phyloP scores from a whole-genome alignment of 1,140 invertebrate species.

The Drosophila ananassae region DNA sequence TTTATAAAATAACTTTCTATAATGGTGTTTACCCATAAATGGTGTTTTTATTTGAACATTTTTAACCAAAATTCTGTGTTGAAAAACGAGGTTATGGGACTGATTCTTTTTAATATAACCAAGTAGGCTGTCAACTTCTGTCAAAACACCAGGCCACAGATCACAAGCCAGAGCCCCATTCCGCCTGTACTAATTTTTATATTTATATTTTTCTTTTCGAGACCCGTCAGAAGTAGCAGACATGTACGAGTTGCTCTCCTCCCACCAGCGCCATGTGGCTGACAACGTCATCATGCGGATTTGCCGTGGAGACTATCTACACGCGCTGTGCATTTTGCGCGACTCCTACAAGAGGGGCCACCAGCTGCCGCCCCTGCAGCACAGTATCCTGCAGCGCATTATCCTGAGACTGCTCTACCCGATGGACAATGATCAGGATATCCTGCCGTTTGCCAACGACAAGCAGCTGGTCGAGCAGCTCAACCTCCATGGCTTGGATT shows the following conservation, averaged over 20 bases:
- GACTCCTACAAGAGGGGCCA: neutral
- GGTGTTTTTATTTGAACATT: too few relatives aligned
- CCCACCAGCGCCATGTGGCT: neutral
- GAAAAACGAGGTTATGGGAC: too few relatives aligned
- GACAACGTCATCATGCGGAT: neutral
- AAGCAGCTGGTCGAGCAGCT: neutral
- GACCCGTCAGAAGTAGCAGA: neutral
- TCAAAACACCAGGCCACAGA: neutral
- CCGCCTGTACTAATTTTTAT: neutral
- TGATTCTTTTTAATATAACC: too few relatives aligned
- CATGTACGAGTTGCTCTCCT: neutral
- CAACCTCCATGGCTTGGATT: neutral
- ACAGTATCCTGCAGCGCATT: neutral
- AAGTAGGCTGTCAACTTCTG: neutral
- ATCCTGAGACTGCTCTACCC: neutral
- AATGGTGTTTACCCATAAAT: too few relatives aligned
- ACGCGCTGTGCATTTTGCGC: neutral
- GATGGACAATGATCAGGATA: neutral
- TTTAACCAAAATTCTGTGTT: too few relatives aligned
- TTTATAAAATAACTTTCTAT: too few relatives aligned
- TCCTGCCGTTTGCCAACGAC: neutral
- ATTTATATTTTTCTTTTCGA: neutral
- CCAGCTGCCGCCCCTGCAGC: neutral
- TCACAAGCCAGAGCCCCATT: neutral
- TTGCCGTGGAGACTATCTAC: neutral